Evolutionary conservation across 2,888 invertebrate species (phyloP).

Genomic region (Cetonia aurata): DNA sequence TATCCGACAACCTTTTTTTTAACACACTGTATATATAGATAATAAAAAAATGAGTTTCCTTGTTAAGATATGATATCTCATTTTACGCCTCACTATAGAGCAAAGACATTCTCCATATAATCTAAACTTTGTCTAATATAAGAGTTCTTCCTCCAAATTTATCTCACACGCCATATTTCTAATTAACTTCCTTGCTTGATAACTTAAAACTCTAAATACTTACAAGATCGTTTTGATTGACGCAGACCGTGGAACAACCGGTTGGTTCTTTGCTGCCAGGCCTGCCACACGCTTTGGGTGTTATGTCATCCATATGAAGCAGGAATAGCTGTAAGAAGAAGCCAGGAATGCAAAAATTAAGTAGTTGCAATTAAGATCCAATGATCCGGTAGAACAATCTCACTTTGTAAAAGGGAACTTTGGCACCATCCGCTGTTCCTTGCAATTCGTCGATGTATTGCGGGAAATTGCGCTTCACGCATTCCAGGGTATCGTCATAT

Average conservation of each 20-base stretch:
- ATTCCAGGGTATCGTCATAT: constrained; percentile 81
- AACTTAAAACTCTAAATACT: constrained; percentile 15
- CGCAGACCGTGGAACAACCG: constrained; percentile 37
- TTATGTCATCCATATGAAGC: constrained; percentile 86
- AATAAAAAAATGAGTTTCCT: no score
- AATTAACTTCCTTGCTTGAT: no score
- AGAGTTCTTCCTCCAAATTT: neutral
- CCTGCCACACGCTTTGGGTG: constrained; percentile 76
- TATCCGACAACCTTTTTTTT: no score
- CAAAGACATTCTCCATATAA: no score
- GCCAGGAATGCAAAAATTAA: neutral
- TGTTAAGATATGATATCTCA: no score
- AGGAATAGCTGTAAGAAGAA: constrained; percentile 78
- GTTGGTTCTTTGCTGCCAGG: constrained; percentile 76
- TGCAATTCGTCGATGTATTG: constrained; percentile 86
- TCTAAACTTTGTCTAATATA: no score
- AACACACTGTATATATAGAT: no score
- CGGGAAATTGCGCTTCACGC: constrained; percentile 79
- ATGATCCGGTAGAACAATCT: constrained; percentile 46
- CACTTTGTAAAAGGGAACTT: constrained; percentile 87
- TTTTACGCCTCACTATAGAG: no score
- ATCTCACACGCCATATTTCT: no score
- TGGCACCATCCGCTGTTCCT: constrained; percentile 88
- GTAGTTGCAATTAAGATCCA: no score
- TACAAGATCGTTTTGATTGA: constrained; percentile 33